phyloP scores from a whole-genome alignment of 2,113 vertebrate species.

The Sinosuthora webbiana region DNA sequence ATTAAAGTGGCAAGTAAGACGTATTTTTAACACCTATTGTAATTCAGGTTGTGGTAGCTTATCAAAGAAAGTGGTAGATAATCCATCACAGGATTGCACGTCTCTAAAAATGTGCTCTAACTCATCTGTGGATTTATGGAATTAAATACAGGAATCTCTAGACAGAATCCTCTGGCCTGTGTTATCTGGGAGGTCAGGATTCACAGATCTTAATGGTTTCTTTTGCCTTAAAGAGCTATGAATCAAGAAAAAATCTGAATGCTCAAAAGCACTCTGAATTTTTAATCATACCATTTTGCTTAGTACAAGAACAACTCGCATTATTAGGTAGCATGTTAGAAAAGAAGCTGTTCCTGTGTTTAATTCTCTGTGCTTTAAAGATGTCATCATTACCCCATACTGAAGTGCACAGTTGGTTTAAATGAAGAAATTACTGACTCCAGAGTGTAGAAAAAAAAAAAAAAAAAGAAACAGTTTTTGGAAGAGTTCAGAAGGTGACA shows the following conservation, averaged over 20 bases:
- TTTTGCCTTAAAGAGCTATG: neutral
- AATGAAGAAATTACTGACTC: neutral
- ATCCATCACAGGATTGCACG: neutral
- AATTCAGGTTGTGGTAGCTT: neutral
- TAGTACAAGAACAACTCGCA: neutral
- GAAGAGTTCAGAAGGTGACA: neutral
- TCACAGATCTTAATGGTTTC: neutral
- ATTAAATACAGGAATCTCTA: constrained; percentile 23
- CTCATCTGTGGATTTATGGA: neutral
- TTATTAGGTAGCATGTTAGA: neutral
- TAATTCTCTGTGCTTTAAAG: neutral
- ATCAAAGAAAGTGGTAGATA: neutral
- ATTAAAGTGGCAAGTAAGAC: neutral
- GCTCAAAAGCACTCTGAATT: neutral
- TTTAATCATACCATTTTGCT: neutral
- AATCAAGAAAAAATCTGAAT: neutral
- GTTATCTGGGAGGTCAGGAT: neutral
- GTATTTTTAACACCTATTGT: neutral
- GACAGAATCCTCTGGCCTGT: neutral
- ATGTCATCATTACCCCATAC: neutral
- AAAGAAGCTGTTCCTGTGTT: neutral
- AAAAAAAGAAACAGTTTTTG: neutral
- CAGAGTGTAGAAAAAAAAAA: accelerated
- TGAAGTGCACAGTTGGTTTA: neutral
- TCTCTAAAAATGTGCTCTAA: neutral